phyloP scores from a whole-genome alignment of 2,888 invertebrate genomes.

The Drosophila hawaiiensis region DNA sequence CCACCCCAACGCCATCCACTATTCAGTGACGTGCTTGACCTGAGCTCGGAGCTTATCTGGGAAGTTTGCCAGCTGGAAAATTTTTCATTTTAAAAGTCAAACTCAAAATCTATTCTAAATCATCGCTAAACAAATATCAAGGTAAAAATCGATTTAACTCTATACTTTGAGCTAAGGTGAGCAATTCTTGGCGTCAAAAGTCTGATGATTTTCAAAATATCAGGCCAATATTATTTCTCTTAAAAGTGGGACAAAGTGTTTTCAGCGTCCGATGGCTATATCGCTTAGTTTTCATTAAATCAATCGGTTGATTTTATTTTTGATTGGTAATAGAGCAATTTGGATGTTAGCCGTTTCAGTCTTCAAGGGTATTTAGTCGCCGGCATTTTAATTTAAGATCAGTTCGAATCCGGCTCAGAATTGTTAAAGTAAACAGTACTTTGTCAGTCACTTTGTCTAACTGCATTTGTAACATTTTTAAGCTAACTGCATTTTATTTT shows the following conservation, averaged over 20 bases:
- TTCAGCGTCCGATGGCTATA: not conserved
- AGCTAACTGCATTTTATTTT: not conserved
- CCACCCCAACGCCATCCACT: not conserved
- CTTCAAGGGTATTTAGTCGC: not conserved
- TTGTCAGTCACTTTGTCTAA: not conserved
- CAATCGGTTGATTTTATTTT: not conserved
- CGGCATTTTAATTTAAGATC: not conserved
- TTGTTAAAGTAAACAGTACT: not conserved
- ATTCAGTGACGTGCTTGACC: not conserved
- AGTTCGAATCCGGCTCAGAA: not conserved
- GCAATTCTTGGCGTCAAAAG: too few relatives aligned
- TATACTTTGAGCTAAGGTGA: too few relatives aligned
- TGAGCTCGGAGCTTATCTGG: not conserved
- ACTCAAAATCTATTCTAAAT: not conserved
- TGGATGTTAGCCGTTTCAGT: not conserved
- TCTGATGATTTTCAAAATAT: too few relatives aligned
- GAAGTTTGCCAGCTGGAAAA: constrained; percentile 25
- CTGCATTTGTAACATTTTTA: not conserved
- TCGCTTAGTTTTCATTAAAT: not conserved
- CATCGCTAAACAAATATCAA: not conserved
- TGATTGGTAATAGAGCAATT: not conserved
- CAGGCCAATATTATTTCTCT: too few relatives aligned
- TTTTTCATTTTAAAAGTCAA: constrained; percentile 7
- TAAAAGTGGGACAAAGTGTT: not conserved
- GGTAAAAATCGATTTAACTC: not conserved